These are phyloP conservation scores for Drosophila ezoana DNA, from an alignment of 2,888 invertebrate genomes.

Conservation along the genomic window DNA sequence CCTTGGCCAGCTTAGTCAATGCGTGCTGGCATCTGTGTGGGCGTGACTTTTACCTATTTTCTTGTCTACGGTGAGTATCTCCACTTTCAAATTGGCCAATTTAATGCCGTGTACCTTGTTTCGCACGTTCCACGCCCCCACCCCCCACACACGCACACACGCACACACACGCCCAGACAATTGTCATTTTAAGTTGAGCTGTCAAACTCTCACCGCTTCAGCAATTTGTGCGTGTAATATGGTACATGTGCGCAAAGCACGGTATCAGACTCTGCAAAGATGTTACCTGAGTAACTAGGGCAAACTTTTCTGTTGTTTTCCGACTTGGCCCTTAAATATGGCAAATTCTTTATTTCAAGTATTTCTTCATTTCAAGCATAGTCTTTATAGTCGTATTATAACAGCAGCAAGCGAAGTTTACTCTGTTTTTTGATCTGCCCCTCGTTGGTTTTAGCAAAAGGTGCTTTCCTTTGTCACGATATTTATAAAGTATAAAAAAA, in stretches of 20 bases:
- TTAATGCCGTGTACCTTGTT: slow-evolving; percentile 45
- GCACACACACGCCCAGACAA: slow-evolving; percentile 59
- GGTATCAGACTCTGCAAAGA: slow-evolving; percentile 14
- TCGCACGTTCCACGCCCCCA: slow-evolving; percentile 29
- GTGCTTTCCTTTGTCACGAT: no score
- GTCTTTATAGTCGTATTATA: slow-evolving; percentile 8
- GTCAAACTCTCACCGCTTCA: slow-evolving; percentile 53
- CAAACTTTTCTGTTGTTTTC: slow-evolving; percentile 7
- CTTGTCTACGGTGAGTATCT: slow-evolving; percentile 23
- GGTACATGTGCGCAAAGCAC: slow-evolving; percentile 6
- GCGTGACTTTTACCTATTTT: slow-evolving; percentile 65
- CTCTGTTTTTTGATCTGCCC: no score
- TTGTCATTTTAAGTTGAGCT: slow-evolving; percentile 69
- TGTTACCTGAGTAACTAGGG: slow-evolving; percentile 37
- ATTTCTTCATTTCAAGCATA: background rate
- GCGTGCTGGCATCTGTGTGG: slow-evolving; percentile 33
- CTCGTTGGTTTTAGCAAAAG: no score
- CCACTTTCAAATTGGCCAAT: slow-evolving; percentile 64
- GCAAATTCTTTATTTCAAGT: background rate
- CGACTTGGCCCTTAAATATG: background rate
- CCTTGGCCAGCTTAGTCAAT: slow-evolving; percentile 1
- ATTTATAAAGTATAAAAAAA: no score
- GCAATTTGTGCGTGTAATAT: slow-evolving; percentile 43
- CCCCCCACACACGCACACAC: slow-evolving; percentile 26
- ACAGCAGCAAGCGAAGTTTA: background rate